Base-by-base conservation (phyloP, 2,113 vertebrate species). In the Aphyosemion australe region DNA sequence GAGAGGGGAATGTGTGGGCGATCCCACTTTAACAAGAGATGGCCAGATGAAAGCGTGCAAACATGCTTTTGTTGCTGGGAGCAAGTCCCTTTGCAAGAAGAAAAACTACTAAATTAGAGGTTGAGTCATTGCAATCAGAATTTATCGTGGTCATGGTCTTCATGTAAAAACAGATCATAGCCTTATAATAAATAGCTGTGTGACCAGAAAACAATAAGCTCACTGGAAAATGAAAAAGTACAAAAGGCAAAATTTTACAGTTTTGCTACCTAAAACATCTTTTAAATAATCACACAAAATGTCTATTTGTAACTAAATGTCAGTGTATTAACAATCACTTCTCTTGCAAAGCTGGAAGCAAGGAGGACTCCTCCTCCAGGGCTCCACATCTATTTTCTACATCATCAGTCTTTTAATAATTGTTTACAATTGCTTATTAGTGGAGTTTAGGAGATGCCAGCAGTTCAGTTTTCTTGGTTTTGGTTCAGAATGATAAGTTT, bases 121-220 rank as follows among this genome's bases (percentile, higher is more conserved):
- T 76, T 87, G 80, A 87, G 85, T 89, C 83, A 78, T 34, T 50
- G 75, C 86, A 87, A 89, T 90, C 87, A 85, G 56, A 77, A 82
- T 77, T 61, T 64, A 78, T 82, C 74, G 67, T 75, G 66, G 55
- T 18, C 53, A 37, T 6, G 42, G 69, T 67, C 26, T 69, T 74
- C 69, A 50, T 21, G 56, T 46, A 56, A 69, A 77, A 71, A 69
- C 21, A 72, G 50, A 68, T 59, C 59, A 69, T 2, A 58, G 70
- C 72, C 58, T 67, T 88, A 82, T n/a, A n/a, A n/a, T n/a, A n/a
- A n/a, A 57, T 8, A 18, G 72, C 71, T 87, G 67, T 78, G 79
- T 79, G 86, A 85, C 68, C 47, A 16, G 61, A 68, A 60, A 21
- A 37, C 53, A 61, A 54, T 50, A 34, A 62, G 59, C 48, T 72